Evolutionary conservation across 2,888 invertebrate genomes (phyloP), one percentile per base, ranked within the genome.

Genomic region (Diarsia dahlii): DNA sequence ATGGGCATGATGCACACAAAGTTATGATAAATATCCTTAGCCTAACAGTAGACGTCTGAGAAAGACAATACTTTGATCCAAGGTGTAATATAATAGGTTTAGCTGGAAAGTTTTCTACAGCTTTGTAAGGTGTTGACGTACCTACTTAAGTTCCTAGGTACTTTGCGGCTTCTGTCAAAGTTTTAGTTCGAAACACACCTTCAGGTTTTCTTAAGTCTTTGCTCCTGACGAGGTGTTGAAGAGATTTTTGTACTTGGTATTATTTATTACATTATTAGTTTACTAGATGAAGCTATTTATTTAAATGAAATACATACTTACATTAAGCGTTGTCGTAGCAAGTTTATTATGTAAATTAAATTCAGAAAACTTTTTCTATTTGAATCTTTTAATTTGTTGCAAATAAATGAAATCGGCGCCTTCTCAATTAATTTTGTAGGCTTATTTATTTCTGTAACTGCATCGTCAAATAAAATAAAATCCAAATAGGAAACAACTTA

Each of bases 71-170:
- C 34, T 45, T 68, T 52, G 8, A 39, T 39, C 39, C 64, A 82
- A 67, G 60, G 69, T 82, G 46, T 76, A 50, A 66, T 62, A 45
- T 62, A 45, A 66, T 62, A 45, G 23, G 64, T 60, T 67, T 67
- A 67, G 28, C 60, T 73, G 48, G 28, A 62, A 76, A 76, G 34
- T 82, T 80, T 71, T 65, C 46, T 71, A 56, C n/a, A 68, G 48
- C 60, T 76, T 56, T 76, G 56, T 66, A 56, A 66, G 15, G 62
- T 76, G 82, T 80, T 67, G 82, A 82, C 20, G 60, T 58, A 63
- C 4, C 0, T 28, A 39, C 79, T 68, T 75, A 69, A 81, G 76
- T 45, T 50, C 15, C 28, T 48, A 39, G 18, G 34, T 46, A 34
- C 52, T 70, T 58, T 54, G 52, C 4, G 50, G 50, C 20, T 46